phyloP scores from a whole-genome alignment of 2,888 invertebrate species.

The Helobdella robusta region DNA sequence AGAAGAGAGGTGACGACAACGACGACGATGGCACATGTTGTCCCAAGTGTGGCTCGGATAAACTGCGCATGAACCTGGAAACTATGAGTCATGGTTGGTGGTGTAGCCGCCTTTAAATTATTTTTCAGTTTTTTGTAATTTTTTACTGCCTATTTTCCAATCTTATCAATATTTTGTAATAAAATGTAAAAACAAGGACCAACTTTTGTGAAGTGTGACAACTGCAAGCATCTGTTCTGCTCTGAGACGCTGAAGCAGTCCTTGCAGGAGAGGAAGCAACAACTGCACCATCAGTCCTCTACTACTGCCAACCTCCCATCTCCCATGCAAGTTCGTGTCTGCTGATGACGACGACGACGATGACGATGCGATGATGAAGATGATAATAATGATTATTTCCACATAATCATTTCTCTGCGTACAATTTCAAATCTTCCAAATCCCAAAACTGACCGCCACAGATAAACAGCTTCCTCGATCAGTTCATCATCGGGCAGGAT shows the following conservation, averaged over 20 bases:
- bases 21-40: too few species aligned
- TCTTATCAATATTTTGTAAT: not conserved
- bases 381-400: not conserved
- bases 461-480: conserved; percentile 90
- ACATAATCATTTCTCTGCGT: not conserved
- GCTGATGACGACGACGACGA: too few species aligned
- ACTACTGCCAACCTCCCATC: conserved; percentile 64
- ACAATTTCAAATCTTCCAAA: not conserved
- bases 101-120: not conserved
- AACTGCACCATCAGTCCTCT: conserved; percentile 34
- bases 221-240: conserved; percentile 93
- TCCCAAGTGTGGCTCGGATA: conserved; percentile 77
- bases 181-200: conserved; percentile 56
- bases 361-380: not conserved
- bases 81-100: conserved; percentile 69
- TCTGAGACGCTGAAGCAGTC: too few species aligned
- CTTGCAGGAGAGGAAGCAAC: too few species aligned
- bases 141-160: not conserved
- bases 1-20: too few species aligned
- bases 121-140: not conserved
- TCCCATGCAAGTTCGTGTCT: conserved; percentile 67
- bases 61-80: conserved; percentile 89
- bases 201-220: conserved; percentile 91
- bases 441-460: conserved; percentile 41
- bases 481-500: conserved; percentile 92